phyloP scores from a whole-genome alignment of 1,140 invertebrate genomes.

The Capitella teleta region DNA sequence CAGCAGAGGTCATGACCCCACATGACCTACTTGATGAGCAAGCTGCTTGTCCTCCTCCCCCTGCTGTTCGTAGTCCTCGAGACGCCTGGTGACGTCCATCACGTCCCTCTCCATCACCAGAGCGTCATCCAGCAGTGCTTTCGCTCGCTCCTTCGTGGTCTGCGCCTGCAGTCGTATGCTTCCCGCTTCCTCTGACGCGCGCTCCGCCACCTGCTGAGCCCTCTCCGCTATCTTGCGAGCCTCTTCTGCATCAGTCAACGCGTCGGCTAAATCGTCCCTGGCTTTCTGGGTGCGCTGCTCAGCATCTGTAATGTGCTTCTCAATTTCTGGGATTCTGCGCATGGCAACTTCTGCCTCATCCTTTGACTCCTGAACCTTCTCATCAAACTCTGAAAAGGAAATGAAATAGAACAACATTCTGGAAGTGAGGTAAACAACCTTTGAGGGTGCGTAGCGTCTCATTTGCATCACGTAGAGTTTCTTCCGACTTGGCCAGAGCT shows the following conservation, averaged over 20 bases:
- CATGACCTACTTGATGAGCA: slow-evolving; percentile 52
- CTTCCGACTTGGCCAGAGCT: slow-evolving; percentile 70
- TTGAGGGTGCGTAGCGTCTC: slow-evolving; percentile 73
- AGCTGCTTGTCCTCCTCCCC: slow-evolving; percentile 60
- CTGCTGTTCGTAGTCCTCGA: slow-evolving; percentile 60
- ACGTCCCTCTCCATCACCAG: slow-evolving; percentile 60
- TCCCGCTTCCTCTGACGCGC: slow-evolving; percentile 64
- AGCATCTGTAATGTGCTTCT: slow-evolving; percentile 53
- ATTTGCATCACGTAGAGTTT: slow-evolving; percentile 73
- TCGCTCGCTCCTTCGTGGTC: slow-evolving; percentile 61
- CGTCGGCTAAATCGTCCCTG: slow-evolving; percentile 51
- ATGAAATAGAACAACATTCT: not conserved
- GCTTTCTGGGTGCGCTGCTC: slow-evolving; percentile 49
- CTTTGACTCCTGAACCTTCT: slow-evolving; percentile 69
- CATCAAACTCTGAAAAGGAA: slow-evolving; percentile 65
- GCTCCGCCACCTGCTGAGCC: slow-evolving; percentile 60
- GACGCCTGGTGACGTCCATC: slow-evolving; percentile 55
- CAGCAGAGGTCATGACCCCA: not conserved
- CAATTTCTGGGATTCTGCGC: slow-evolving; percentile 49
- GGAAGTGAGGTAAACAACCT: slow-evolving; percentile 22
- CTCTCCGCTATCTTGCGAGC: slow-evolving; percentile 63
- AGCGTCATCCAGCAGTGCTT: slow-evolving; percentile 62
- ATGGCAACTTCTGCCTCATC: slow-evolving; percentile 59
- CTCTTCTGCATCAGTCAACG: slow-evolving; percentile 63
- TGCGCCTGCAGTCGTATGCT: slow-evolving; percentile 63